These are phyloP conservation scores for Rhopalosiphum nymphaeae DNA, from an alignment of 2,888 invertebrate species.

Conservation along the genomic window DNA sequence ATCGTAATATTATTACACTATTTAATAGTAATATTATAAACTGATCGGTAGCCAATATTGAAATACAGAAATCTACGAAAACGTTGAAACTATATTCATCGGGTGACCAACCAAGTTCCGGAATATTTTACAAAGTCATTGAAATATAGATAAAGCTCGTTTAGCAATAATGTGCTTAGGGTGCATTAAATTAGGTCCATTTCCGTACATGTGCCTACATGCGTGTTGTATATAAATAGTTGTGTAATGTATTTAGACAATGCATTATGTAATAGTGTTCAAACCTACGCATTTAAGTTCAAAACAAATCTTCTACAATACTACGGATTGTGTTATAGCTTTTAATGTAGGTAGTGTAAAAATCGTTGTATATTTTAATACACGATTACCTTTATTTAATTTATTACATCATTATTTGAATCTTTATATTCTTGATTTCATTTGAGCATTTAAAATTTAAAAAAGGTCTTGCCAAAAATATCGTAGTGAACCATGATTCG, in stretches of 20 bases:
- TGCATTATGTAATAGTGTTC: neutral
- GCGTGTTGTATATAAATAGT: neutral
- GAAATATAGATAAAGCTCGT: neutral
- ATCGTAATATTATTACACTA: neutral
- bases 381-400: neutral
- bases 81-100: neutral
- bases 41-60: neutral
- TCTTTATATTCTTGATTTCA: neutral
- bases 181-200: neutral
- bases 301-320: neutral
- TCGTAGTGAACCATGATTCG: neutral
- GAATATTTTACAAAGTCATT: neutral
- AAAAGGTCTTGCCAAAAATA: neutral
- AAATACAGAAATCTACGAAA: neutral
- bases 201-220: neutral
- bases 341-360: neutral
- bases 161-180: neutral
- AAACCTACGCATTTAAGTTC: neutral
- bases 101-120: neutral
- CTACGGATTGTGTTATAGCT: neutral
- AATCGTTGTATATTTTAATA: neutral
- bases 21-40: neutral
- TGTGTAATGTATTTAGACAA: neutral
- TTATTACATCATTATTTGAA: neutral
- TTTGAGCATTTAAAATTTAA: neutral